These are phyloP conservation scores for Sebastes trivittatus DNA, from an alignment of 2,797 vertebrate species.

Conservation along the genomic window DNA sequence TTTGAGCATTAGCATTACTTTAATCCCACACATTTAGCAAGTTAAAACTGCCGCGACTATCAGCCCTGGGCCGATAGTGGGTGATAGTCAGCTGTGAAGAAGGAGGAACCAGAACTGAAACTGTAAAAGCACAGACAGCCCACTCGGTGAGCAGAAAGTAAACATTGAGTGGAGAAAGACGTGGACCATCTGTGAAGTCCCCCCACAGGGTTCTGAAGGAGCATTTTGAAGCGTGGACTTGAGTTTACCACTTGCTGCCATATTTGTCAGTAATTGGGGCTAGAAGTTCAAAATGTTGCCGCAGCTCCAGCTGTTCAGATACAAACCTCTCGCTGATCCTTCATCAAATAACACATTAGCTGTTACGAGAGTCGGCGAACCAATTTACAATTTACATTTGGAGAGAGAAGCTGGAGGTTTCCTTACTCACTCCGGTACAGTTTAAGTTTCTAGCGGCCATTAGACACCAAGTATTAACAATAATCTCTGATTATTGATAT, in stretches of 20 bases:
- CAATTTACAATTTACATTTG: background rate
- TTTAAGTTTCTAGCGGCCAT: background rate
- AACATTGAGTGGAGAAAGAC: background rate
- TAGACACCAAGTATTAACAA: background rate
- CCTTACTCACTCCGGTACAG: background rate
- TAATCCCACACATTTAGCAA: constrained; percentile 50
- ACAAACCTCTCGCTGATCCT: background rate
- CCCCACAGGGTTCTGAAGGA: constrained; percentile 3
- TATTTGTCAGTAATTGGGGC: background rate
- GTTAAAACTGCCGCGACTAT: constrained; percentile 27
- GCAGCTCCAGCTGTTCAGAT: too few relatives aligned
- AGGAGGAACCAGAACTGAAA: background rate
- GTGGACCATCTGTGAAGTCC: constrained; percentile 26
- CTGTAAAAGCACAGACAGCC: constrained; percentile 12
- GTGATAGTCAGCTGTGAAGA: constrained; percentile 15
- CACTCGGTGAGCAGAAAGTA: constrained; percentile 5
- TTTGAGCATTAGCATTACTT: constrained; percentile 34
- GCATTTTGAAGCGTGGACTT: background rate
- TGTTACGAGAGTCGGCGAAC: background rate
- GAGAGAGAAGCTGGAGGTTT: background rate
- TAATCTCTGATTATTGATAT: background rate
- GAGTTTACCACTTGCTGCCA: background rate
- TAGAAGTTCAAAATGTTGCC: background rate
- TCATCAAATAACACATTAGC: background rate
- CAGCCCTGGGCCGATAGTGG: constrained; percentile 25